phyloP scores from a whole-genome alignment of 2,113 vertebrate species.

The Penelope pileata region DNA sequence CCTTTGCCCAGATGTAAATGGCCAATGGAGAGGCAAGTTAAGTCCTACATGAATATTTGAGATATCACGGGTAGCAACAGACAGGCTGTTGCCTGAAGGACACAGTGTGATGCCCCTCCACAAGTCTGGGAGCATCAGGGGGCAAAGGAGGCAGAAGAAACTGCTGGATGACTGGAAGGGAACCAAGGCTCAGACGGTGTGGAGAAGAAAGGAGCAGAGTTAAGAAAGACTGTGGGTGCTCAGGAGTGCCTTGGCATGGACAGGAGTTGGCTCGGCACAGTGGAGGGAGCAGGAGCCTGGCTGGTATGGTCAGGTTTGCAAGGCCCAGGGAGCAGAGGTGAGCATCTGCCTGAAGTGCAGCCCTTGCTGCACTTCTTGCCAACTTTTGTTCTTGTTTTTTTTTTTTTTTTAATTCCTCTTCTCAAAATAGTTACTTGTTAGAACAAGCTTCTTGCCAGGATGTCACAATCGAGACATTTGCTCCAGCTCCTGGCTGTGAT shows the following conservation, averaged over 20 bases:
- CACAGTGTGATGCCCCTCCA: fast-evolving
- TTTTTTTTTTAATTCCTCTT: not conserved
- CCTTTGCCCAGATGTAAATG: not conserved
- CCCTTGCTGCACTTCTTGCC: not conserved
- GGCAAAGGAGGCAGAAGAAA: not conserved
- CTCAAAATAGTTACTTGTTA: conserved; percentile 40
- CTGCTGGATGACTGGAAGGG: not conserved
- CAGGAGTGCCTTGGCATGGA: not conserved
- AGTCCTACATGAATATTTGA: not conserved
- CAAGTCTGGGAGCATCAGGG: fast-evolving
- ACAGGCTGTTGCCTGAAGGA: not conserved
- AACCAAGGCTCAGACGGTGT: not conserved
- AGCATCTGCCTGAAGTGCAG: not conserved
- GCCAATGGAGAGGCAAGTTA: not conserved
- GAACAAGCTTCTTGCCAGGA: conserved; percentile 47
- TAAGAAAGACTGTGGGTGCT: not conserved
- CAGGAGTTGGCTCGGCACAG: not conserved
- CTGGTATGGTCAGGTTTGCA: not conserved
- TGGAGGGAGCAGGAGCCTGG: not conserved
- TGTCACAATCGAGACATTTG: conserved; percentile 45
- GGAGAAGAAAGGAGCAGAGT: not conserved
- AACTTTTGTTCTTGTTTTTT: not conserved
- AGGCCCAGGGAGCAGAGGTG: not conserved
- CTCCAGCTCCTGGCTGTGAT: conserved; percentile 36
- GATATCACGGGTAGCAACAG: not conserved